Evolutionary conservation across 1,140 invertebrate genomes (phyloP), one percentile per base, ranked within the genome.

Genomic region (Dufourea novaeangliae): DNA sequence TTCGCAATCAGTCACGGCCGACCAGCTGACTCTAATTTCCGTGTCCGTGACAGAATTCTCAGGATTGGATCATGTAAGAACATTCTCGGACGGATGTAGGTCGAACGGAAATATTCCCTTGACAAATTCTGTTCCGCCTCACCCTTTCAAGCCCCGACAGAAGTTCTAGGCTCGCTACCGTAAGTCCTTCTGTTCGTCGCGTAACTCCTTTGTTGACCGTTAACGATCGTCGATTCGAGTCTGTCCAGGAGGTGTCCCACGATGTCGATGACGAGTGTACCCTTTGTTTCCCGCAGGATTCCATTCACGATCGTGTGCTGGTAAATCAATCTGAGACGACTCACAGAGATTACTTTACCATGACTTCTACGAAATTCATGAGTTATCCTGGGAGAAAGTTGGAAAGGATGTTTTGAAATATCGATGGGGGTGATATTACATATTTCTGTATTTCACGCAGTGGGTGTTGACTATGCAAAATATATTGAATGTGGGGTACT

Each of bases 21-120:
- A 10, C 34, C n/a, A 3, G 29, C 22, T 14, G 39, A 12, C 17
- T 34, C 22, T 69, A 44, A 70, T 77, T 70, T 62, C 25, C 41
- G 64, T 59, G 27, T 34, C 12, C 17, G 17, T 32, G 63, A 75
- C 41, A 17, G 59, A 61, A 76, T 69, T 46, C 4, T 17, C 22
- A 25, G 29, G n/a, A 20, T 8, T 5, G 29, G 29, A 17, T n/a
- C 27, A 54, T 37, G 17, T 39, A 62, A 61, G 17, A 52, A 27
- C 14, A 5, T 29, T 59, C n/a, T 78, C 34, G 32, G 14, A 14
- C 14, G 44, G 7, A 71, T 71, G 25, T 59, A 17, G 73, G 64
- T 76, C 54, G 73, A 50, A 46, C 62, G 39, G 66, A 59, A 77
- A 62, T 70, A 52, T 77, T 61, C 66, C 7, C 39, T 44, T 34